Evolutionary conservation across 2,797 vertebrate genomes (phyloP).

Genomic region (Sebastes minor): DNA sequence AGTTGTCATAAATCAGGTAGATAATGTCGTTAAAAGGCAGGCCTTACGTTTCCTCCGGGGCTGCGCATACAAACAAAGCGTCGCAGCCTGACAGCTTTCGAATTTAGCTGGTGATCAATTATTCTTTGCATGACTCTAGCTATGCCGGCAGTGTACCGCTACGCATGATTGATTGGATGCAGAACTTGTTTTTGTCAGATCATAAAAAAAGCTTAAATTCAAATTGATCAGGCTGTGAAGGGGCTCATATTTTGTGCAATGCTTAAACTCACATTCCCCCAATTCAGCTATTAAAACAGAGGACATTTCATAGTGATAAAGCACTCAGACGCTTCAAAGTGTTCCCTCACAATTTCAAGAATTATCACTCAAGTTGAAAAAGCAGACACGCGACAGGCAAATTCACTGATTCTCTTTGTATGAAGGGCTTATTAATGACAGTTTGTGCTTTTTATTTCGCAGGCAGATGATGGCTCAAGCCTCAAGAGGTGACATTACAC

Average conservation of each 20-base stretch:
- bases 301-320: background rate
- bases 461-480: slow-evolving; percentile 49
- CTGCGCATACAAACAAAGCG: slow-evolving; percentile 32
- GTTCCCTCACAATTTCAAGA: background rate
- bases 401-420: slow-evolving; percentile 1
- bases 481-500: slow-evolving; percentile 55
- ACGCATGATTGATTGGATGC: slow-evolving; percentile 63
- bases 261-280: slow-evolving; percentile 4
- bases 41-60: slow-evolving; percentile 27
- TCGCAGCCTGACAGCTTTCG: slow-evolving; percentile 23
- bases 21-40: slow-evolving; percentile 39
- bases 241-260: slow-evolving; percentile 20
- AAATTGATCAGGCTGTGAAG: slow-evolving; percentile 51
- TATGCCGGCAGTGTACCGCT: slow-evolving; percentile 31
- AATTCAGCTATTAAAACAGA: slow-evolving; percentile 11
- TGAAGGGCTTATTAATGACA: slow-evolving; percentile 47
- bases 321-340: background rate
- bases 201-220: slow-evolving; percentile 45
- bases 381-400: background rate
- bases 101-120: slow-evolving; percentile 51
- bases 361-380: background rate
- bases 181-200: slow-evolving; percentile 49
- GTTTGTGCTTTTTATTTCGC: slow-evolving; percentile 2
- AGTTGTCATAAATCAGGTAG: slow-evolving; percentile 44
- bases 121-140: slow-evolving; percentile 57